phyloP scores from a whole-genome alignment of 2,888 invertebrate species.

The Eristalinus aeneus region DNA sequence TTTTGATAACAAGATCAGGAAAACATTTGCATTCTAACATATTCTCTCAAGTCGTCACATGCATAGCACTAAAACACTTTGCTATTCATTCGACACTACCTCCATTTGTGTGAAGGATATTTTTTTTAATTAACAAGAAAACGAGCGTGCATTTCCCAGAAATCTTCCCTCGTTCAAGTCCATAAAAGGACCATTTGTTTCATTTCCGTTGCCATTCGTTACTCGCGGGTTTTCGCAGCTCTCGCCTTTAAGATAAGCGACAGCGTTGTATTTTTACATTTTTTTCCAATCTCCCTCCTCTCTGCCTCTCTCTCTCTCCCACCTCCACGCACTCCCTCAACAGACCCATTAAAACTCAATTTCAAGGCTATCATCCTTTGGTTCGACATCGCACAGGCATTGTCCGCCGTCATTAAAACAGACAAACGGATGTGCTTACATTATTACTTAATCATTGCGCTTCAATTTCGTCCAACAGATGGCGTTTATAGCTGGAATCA shows the following conservation, averaged over 20 bases:
- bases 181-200: conserved; percentile 27
- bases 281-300: neutral
- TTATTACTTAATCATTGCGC: conserved; percentile 35
- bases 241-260: neutral
- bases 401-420: conserved; percentile 11
- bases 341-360: neutral
- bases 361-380: neutral
- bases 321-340: too few relatives aligned
- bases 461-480: conserved; percentile 41
- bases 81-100: too few relatives aligned
- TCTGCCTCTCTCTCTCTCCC: neutral
- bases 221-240: neutral
- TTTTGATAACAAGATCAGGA: too few relatives aligned
- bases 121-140: neutral
- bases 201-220: neutral
- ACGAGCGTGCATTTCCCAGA: neutral
- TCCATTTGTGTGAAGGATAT: neutral
- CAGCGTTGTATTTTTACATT: conserved; percentile 4
- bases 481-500: conserved; percentile 44
- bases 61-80: too few relatives aligned
- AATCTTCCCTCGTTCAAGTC: neutral
- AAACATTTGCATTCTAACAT: too few relatives aligned
- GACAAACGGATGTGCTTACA: neutral
- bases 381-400: neutral
- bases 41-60: too few relatives aligned